Percentiles rank a stretch among this genome's conserved stretches.
These are phyloP conservation scores for Trematomus loennbergii DNA, from an alignment of 2,113 vertebrate species.

Conservation along the genomic window DNA sequence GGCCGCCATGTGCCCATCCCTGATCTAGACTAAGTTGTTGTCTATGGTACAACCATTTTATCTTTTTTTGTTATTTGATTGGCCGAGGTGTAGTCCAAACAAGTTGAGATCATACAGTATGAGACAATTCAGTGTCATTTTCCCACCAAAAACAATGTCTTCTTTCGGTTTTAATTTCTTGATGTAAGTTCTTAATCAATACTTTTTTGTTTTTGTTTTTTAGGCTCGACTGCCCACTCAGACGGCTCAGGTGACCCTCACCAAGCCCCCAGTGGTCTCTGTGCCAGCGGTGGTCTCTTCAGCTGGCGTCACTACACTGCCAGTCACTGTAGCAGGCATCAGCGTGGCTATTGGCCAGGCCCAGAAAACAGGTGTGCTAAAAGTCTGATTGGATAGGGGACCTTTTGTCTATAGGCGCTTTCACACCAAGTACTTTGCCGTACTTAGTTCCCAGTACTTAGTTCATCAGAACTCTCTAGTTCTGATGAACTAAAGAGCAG, in stretches of 20 bases:
- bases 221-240: conserved; percentile 88
- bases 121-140: no score
- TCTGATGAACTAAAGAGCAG: no score
- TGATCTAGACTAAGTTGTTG: no score
- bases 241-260: conserved; percentile 90
- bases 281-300: conserved; percentile 91
- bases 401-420: background rate
- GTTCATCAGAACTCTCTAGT: no score
- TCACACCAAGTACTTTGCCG: no score
- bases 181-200: background rate
- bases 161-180: background rate
- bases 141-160: no score
- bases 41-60: no score
- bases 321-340: conserved; percentile 89
- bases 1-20: no score
- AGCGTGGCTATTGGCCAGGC: conserved; percentile 90
- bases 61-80: no score
- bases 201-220: background rate
- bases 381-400: background rate
- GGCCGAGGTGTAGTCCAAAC: no score
- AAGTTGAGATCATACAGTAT: background rate
- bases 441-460: no score
- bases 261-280: conserved; percentile 91
- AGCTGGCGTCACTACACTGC: conserved; percentile 89
- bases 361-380: conserved; percentile 85